A percentile compares a stretch with the other conserved stretches of the same genome.
These are phyloP conservation scores for Drosophila arizonae DNA, from an alignment of 1,140 invertebrate genomes.

Conservation along the genomic window DNA sequence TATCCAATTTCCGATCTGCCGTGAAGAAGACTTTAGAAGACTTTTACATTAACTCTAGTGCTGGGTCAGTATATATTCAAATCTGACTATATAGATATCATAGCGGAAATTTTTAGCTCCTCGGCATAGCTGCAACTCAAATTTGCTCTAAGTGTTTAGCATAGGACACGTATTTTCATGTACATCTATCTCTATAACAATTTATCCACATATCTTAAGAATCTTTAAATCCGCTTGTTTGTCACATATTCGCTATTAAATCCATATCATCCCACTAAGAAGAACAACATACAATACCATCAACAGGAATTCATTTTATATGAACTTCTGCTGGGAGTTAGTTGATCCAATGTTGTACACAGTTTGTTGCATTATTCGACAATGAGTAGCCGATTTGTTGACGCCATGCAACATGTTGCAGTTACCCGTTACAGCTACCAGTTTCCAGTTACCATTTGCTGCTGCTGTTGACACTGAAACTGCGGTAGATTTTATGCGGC, in stretches of 20 bases:
- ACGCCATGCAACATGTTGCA: slow-evolving; percentile 42
- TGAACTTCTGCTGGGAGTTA: slow-evolving; percentile 11
- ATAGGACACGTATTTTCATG: too few relatives aligned
- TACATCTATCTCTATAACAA: too few relatives aligned
- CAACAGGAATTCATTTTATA: neutral
- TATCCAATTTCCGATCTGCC: too few relatives aligned
- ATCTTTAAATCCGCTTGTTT: neutral
- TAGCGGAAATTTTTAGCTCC: too few relatives aligned
- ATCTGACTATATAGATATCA: too few relatives aligned
- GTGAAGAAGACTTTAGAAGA: too few relatives aligned
- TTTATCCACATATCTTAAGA: too few relatives aligned
- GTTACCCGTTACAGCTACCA: neutral
- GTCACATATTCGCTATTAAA: neutral
- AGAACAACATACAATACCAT: neutral
- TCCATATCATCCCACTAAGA: neutral
- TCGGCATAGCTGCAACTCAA: too few relatives aligned
- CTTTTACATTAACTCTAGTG: too few relatives aligned
- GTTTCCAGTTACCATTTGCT: neutral
- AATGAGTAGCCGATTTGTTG: slow-evolving; percentile 56
- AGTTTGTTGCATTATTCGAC: slow-evolving; percentile 46
- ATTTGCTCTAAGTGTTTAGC: too few relatives aligned
- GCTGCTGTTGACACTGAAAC: slow-evolving; percentile 54
- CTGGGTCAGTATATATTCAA: too few relatives aligned
- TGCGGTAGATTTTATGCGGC: slow-evolving; percentile 42
- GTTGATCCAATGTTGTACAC: slow-evolving; percentile 20